Percentiles rank a stretch among this genome's conserved stretches.
Evolutionary conservation across 2,797 vertebrate species (phyloP).

Genomic region (Micrastur ruficollis): DNA sequence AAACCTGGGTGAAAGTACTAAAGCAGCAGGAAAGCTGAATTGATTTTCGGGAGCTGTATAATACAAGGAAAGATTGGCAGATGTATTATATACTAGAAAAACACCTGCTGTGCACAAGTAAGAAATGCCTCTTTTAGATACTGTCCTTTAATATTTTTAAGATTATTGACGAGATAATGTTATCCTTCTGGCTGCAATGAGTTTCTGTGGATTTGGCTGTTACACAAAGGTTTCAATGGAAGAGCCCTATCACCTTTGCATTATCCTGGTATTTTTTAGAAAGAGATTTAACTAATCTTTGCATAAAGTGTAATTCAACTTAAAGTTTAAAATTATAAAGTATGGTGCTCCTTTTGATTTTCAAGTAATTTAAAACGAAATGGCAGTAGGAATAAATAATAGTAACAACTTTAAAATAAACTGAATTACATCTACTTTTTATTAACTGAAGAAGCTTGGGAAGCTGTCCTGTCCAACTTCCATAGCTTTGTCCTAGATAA

Average conservation of each 20-base stretch:
- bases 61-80: constrained; percentile 53
- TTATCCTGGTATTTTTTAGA: background rate
- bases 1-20: constrained; percentile 45
- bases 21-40: constrained; percentile 54
- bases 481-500: background rate
- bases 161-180: constrained; percentile 37
- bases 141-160: constrained; percentile 27
- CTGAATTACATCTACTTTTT: background rate
- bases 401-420: background rate
- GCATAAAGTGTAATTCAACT: background rate
- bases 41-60: constrained; percentile 33
- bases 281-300: constrained; percentile 28
- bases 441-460: background rate
- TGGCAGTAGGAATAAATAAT: background rate
- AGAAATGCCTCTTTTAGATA: constrained; percentile 27
- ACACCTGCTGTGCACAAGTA: background rate
- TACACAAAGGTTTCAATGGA: constrained; percentile 38
- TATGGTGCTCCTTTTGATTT: constrained; percentile 24
- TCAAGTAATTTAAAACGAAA: constrained; percentile 27
- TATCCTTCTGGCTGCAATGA: background rate
- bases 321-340: constrained; percentile 51
- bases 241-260: background rate
- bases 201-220: constrained; percentile 22
- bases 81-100: constrained; percentile 19
- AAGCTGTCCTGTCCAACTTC: background rate